Base-by-base conservation (phyloP, 2,888 invertebrate genomes). In the Reticulitermes lucifugus region DNA sequence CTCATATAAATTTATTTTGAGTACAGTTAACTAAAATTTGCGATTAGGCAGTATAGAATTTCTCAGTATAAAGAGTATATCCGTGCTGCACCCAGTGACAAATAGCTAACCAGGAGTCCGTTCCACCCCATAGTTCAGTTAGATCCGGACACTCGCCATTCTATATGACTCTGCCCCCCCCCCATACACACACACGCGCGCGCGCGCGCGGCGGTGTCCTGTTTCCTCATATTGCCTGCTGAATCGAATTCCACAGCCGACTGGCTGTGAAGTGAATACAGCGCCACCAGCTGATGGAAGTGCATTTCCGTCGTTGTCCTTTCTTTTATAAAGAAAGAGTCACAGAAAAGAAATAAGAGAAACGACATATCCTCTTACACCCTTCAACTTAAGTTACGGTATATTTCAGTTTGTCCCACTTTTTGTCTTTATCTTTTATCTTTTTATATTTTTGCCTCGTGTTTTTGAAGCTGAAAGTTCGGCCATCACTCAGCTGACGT, bases 181-280 rank as follows among this genome's bases (percentile, higher is more conserved):
- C 25, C 14, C n/a, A 25, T 4, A 1, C 46, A 46, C 2, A 46
- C 10, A 46, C 46, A 46, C 65, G n/a, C 14, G 9, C 51, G 14
- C 60, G 2, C 60, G 7, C 60, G 22, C 60, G 18, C n/a, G 12
- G 35, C 35, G 4, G 65, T n/a, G 6, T 65, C 25, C 65, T 65
- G 65, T 65, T 65, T 65, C 65, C 65, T 65, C 25, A 65, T 65
- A 65, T 65, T 65, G 65, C 65, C 25, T 65, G 25, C 65, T 25
- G n/a, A 65, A 65, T 65, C n/a, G 65, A 65, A 65, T 65, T 65
- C 65, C 65, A 65, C 65, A 25, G 65, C 65, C 65, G 25, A 65
- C 65, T 65, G 65, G 12, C 25, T 25, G 65, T 1, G 25, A 65
- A 65, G 65, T n/a, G 65, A 65, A n/a, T 65, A 65, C 25, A 5